Conservation (phyloP, 2,797 vertebrate species). For the Antrozous pallidus region DNA sequence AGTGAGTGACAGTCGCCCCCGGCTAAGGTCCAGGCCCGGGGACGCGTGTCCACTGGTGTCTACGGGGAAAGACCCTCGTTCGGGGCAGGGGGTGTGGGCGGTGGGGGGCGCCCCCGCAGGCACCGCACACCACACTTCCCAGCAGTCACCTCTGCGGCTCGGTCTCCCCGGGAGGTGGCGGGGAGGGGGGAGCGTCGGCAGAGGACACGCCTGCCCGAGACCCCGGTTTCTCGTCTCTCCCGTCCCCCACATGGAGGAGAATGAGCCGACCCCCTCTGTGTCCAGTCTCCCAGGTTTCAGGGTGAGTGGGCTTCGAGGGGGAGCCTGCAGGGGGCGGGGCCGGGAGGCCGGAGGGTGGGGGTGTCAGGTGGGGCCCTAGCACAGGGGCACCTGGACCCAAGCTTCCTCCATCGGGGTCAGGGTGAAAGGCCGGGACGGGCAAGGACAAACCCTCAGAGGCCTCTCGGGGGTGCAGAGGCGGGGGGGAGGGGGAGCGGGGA, state of each 20-base stretch:
- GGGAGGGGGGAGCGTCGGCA: rapidly evolving
- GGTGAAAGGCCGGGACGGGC: background rate
- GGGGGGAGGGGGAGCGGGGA: rapidly evolving
- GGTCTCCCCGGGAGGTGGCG: background rate
- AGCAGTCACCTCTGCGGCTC: background rate
- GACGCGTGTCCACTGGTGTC: background rate
- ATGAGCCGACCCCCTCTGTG: background rate
- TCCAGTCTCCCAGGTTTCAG: background rate
- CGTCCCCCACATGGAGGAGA: background rate
- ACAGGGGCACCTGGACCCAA: background rate
- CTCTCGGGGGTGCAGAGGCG: background rate
- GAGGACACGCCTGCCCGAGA: background rate
- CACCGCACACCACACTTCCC: background rate
- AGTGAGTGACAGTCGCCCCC: background rate
- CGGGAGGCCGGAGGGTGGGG: too few species aligned
- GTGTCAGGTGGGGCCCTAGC: background rate
- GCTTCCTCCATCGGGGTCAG: background rate
- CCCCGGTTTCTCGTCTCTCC: rapidly evolving
- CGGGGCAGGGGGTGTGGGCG: rapidly evolving
- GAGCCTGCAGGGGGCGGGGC: background rate
- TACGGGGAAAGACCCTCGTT: background rate
- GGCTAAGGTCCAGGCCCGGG: background rate
- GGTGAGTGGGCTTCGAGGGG: background rate
- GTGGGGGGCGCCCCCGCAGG: background rate
- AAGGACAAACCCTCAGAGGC: background rate